phyloP scores from a whole-genome alignment of 2,113 vertebrate species.

The Narcine bancroftii region DNA sequence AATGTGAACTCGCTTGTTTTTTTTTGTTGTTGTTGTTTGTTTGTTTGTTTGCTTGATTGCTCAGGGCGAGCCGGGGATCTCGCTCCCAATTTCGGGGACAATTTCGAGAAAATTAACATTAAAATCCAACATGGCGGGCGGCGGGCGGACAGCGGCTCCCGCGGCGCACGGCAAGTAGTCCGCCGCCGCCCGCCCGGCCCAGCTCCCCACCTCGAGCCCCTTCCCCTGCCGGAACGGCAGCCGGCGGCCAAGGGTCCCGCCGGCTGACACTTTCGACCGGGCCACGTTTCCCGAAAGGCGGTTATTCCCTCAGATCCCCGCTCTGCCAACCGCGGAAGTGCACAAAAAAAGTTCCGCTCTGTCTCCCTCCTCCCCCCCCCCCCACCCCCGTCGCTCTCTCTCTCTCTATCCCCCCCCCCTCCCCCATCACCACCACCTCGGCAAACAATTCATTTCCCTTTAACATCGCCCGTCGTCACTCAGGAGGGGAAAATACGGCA shows the following conservation, averaged over 20 bases:
- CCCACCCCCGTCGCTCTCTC: too few species aligned
- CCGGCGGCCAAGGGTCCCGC: background rate
- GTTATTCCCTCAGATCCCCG: slow-evolving; percentile 11
- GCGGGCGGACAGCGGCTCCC: slow-evolving; percentile 50
- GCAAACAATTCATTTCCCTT: slow-evolving; percentile 32
- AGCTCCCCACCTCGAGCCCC: background rate
- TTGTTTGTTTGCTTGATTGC: slow-evolving; percentile 38
- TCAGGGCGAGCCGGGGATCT: slow-evolving; percentile 44
- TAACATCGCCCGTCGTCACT: slow-evolving; percentile 18
- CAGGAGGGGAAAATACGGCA: too few species aligned
- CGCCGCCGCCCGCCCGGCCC: background rate
- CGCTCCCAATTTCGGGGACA: slow-evolving; percentile 50
- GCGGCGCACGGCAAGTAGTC: slow-evolving; percentile 44
- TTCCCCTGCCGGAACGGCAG: background rate
- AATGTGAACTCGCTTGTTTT: slow-evolving; percentile 43
- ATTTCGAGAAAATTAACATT: slow-evolving; percentile 62
- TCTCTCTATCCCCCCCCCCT: background rate
- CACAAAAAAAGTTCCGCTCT: background rate
- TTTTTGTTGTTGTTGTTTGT: slow-evolving; percentile 36
- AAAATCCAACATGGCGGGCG: slow-evolving; percentile 71
- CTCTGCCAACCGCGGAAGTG: background rate
- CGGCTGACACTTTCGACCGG: background rate
- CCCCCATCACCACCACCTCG: background rate
- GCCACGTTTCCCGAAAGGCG: background rate
- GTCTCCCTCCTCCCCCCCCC: background rate